Base-by-base conservation (phyloP, 2,113 vertebrate genomes). In the Chlorocebus sabaeus region DNA sequence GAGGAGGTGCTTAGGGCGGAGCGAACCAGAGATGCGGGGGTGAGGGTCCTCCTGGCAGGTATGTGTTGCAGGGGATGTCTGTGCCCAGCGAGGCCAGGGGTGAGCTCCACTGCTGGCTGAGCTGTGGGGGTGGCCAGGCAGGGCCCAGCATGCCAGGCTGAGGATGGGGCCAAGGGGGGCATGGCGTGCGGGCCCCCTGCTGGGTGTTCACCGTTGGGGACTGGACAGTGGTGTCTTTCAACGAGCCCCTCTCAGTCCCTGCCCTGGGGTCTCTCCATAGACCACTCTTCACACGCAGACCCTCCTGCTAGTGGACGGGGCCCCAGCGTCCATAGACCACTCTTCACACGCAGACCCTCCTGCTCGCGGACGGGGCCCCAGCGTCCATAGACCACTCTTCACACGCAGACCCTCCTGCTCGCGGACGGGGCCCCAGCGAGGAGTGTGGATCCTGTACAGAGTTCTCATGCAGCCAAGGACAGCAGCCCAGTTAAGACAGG, bases 191-290 rank as follows among this genome's bases (percentile, higher is more conserved):
- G 67, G 32, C 1, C 5, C 32, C 67, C 32, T 17, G 30, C 67
- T 35, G 6, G 32, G 67, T 1, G 1, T 18, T 4, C n/a, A 0
- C 20, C 1, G 0, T 8, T 11, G 18, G 43, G 57, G 14, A 12
- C 16, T 8, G 1, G 48, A 40, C 23, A 12, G 23, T 64, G 5
- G 30, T 23, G 52, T 27, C 68, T 18, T 27, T 52, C 38, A 12
- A 5, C 3, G 7, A 52, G 45, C 38, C 12, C n/a, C 14, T 55
- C 1, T 0, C 5, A 11, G 72, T 23, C 10, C 43, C 70, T 25
- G 35, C 43, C 55, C 17, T 2, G 1, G 6, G n/a, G 30, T 32
- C 40, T 50, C 72, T 40, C n/a, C 2, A 0, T 1, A 20, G 84
- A 8, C n/a, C 17, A 8, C 50, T 16, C 50, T 13, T n/a, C 2